A percentile compares a stretch with the other conserved stretches of the same genome.
These are phyloP conservation scores for Phenacoccus solenopsis DNA, from an alignment of 1,140 invertebrate genomes.

Conservation along the genomic window DNA sequence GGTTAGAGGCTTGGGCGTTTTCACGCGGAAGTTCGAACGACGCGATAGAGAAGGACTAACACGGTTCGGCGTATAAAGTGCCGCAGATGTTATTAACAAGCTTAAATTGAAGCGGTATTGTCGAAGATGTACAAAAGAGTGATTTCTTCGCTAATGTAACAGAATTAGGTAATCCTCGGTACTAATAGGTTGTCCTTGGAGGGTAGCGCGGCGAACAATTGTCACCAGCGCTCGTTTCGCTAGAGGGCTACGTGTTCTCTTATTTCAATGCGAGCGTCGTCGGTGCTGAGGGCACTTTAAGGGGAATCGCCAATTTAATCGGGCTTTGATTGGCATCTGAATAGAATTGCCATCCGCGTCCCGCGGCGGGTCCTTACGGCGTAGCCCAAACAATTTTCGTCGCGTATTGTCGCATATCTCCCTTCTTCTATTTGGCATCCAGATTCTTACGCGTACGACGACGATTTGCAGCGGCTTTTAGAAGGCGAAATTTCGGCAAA, in stretches of 20 bases:
- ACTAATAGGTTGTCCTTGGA: slow-evolving; percentile 6
- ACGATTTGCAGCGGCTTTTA: neutral
- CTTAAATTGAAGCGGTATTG: slow-evolving; percentile 14
- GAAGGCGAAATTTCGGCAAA: no score
- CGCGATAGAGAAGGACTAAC: neutral
- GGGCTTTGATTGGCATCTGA: slow-evolving; percentile 16
- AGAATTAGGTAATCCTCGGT: slow-evolving; percentile 13
- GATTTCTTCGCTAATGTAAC: slow-evolving; percentile 14
- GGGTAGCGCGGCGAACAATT: neutral
- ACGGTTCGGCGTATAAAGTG: slow-evolving; percentile 9
- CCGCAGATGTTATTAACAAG: slow-evolving; percentile 16
- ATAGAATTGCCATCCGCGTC: slow-evolving; percentile 8
- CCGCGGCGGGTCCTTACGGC: neutral
- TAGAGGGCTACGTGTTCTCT: neutral
- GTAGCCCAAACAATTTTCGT: neutral
- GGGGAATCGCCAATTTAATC: slow-evolving; percentile 13
- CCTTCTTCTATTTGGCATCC: no score
- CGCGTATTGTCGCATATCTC: neutral
- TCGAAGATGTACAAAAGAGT: slow-evolving; percentile 6
- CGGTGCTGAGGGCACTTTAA: slow-evolving; percentile 5
- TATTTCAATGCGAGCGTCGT: neutral
- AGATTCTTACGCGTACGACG: neutral
- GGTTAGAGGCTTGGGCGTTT: neutral
- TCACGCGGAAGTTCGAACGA: neutral
- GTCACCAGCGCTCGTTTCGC: neutral